A percentile compares a stretch with the other conserved stretches of the same genome.
Conservation (phyloP, 2,797 vertebrate species). For the Florisuga fusca region DNA sequence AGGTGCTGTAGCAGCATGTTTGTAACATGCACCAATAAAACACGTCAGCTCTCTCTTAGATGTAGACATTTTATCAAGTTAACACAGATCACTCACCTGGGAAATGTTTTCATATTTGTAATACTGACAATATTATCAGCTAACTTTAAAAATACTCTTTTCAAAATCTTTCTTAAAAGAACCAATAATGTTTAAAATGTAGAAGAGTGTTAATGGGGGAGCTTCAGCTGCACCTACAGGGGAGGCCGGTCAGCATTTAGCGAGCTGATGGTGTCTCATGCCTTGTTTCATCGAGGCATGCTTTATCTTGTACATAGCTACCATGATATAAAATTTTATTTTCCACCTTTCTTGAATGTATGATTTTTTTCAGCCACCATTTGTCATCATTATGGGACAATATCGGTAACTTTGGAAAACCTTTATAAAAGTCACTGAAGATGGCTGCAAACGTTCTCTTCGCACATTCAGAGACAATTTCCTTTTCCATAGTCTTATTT, state of each 20-base stretch:
- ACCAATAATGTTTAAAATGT: not conserved
- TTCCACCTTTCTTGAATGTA: not conserved
- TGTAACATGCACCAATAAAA: accelerated
- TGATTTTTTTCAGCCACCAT: conserved; percentile 68
- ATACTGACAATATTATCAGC: not conserved
- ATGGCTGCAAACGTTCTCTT: conserved; percentile 86
- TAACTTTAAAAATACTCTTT: not conserved
- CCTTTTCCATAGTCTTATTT: conserved; percentile 67
- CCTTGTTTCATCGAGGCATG: not conserved
- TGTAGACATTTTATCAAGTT: not conserved
- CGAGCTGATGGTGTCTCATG: not conserved
- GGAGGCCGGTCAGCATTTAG: not conserved
- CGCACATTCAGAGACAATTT: conserved; percentile 80
- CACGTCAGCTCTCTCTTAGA: not conserved
- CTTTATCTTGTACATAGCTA: not conserved
- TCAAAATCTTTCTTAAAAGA: not conserved
- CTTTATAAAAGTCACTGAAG: conserved; percentile 89
- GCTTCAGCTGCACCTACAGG: not conserved
- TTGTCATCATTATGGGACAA: conserved; percentile 86
- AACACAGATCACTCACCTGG: not conserved
- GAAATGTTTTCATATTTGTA: accelerated
- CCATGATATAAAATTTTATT: not conserved
- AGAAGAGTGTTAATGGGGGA: not conserved
- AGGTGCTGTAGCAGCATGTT: not conserved
- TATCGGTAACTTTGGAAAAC: conserved; percentile 82